Evolutionary conservation across 1,140 invertebrate genomes (phyloP).

Genomic region (Microplitis mediator): DNA sequence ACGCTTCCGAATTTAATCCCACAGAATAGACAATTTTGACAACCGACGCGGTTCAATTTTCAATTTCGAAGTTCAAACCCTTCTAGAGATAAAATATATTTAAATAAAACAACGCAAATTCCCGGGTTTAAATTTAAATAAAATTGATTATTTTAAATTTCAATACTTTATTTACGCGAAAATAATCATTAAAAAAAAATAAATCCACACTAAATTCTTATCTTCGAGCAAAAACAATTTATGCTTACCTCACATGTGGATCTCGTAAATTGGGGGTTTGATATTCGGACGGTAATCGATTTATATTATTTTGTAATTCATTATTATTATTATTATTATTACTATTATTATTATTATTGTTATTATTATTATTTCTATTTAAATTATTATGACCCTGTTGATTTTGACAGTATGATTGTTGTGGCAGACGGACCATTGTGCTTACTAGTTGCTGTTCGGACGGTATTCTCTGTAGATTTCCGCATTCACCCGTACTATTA

Average conservation of each 20-base stretch:
- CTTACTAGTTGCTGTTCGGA: conserved; percentile 47
- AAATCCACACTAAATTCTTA: background rate
- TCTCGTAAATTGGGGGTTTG: conserved; percentile 53
- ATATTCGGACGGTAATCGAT: conserved; percentile 54
- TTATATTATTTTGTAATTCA: conserved; percentile 39
- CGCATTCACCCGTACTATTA: conserved; percentile 11
- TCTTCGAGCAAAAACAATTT: conserved; percentile 54
- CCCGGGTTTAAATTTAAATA: no score
- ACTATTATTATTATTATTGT: no score
- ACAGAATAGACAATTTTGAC: no score
- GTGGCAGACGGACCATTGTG: conserved; percentile 33
- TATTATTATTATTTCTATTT: conserved; percentile 41
- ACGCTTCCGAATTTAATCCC: no score
- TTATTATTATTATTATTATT: no score
- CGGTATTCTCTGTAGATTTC: conserved; percentile 57
- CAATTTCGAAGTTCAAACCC: no score
- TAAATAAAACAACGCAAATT: no score
- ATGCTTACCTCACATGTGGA: conserved; percentile 58
- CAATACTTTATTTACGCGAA: no score
- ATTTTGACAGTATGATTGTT: conserved; percentile 30
- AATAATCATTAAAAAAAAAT: background rate
- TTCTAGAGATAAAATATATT: no score
- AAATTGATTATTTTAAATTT: no score
- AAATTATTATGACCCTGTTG: conserved; percentile 30
- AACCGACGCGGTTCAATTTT: no score